Base-by-base conservation (phyloP, 2,888 invertebrate genomes). In the Mythimna lalbum region DNA sequence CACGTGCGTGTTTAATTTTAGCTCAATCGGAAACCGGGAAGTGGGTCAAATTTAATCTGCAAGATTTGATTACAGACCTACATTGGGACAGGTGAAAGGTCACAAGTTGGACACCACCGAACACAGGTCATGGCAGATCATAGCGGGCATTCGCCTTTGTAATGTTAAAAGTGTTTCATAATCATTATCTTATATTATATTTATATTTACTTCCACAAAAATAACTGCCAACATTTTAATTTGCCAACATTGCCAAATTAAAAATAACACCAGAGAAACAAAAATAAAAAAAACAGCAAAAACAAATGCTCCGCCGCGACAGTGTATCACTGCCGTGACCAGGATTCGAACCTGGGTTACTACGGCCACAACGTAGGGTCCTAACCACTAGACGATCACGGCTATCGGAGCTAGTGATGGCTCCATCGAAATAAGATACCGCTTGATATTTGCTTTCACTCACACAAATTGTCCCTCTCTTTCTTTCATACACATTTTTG, bases 311-410 rank as follows among this genome's bases (percentile, higher is more conserved):
- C 79, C 71, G 81, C 78, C 78, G 81, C 69, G 79, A 80, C 79
- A 80, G 79, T 80, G 79, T n/a, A 68, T 65, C 81, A 90, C 89
- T 91, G 91, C 92, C 91, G 92, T 93, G 93, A 93, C 93, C 92
- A 92, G 97, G 97, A 97, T 97, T 97, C 97, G 97, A 97, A 97
- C 97, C 97, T 97, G 97, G 97, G 97, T 97, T 97, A 97, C 97
- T 97, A 97, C 97, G 97, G 97, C 97, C 97, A 97, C 97, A 97
- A 97, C 97, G 97, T 97, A 96, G 96, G 96, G 97, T 97, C 96
- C 97, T 97, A 97, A 97, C 97, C 97, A 97, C 97, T 97, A 97
- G 96, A 97, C 97, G 97, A 97, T 97, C 97, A 97, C 97, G 97
- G 97, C 97, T 96, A 84, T 56, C 90, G 92, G 90, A 93, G 93